These are phyloP conservation scores for Automeris io DNA, from an alignment of 2,888 invertebrate genomes.

Conservation along the genomic window DNA sequence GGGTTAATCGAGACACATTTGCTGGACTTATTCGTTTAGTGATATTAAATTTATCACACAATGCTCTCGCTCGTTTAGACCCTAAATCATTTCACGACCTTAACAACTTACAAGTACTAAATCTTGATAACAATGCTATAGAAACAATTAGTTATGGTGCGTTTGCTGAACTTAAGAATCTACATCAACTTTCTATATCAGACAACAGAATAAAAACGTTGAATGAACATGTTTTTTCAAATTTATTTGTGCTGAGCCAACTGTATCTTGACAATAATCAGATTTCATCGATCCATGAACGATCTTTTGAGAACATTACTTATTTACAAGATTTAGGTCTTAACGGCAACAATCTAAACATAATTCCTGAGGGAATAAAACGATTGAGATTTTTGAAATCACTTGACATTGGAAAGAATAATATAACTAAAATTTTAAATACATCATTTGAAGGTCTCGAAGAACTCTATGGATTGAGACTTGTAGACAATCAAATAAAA, in stretches of 20 bases:
- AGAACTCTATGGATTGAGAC: slow-evolving; percentile 84
- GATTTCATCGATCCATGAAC: slow-evolving; percentile 80
- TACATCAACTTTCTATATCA: slow-evolving; percentile 84
- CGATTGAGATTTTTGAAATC: slow-evolving; percentile 83
- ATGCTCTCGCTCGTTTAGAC: slow-evolving; percentile 82
- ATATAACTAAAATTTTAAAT: slow-evolving; percentile 82
- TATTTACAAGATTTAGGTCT: slow-evolving; percentile 87
- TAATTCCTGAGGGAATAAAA: slow-evolving; percentile 81
- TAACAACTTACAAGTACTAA: slow-evolving; percentile 84
- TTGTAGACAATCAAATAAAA: slow-evolving; percentile 87
- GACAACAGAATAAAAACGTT: slow-evolving; percentile 82
- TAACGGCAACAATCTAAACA: slow-evolving; percentile 82
- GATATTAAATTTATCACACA: slow-evolving; percentile 84
- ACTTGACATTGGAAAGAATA: slow-evolving; percentile 88
- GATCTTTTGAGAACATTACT: slow-evolving; percentile 85
- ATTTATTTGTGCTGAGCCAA: slow-evolving; percentile 83
- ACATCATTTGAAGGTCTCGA: slow-evolving; percentile 85
- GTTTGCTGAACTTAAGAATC: slow-evolving; percentile 84
- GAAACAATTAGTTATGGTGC: slow-evolving; percentile 83
- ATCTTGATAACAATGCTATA: slow-evolving; percentile 84
- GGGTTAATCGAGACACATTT: slow-evolving; percentile 87
- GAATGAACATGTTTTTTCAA: slow-evolving; percentile 82
- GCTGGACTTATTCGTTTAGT: slow-evolving; percentile 83
- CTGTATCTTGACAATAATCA: slow-evolving; percentile 85
- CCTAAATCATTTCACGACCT: slow-evolving; percentile 85